Percentiles rank a stretch among this genome's conserved stretches.
Evolutionary conservation across 2,797 vertebrate genomes (phyloP).

Genomic region (Synaphobranchus kaupii): DNA sequence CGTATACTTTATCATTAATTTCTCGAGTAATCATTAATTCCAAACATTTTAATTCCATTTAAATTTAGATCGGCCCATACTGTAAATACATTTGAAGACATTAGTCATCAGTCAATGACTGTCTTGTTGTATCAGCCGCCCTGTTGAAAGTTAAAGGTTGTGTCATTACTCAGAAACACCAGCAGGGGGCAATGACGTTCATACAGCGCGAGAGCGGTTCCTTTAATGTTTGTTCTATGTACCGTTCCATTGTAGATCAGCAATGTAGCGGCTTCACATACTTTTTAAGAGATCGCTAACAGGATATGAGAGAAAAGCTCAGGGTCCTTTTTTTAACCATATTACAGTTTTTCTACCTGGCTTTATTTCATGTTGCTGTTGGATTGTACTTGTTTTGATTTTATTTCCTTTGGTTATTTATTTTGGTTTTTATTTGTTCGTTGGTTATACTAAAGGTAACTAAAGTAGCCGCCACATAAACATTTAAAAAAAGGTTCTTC

Average conservation of each 20-base stretch:
- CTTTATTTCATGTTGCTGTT: slow-evolving; percentile 53
- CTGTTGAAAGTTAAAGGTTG: background rate
- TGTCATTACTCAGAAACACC: background rate
- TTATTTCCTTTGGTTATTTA: slow-evolving; percentile 41
- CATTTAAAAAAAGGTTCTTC: slow-evolving; percentile 2
- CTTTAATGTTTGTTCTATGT: background rate
- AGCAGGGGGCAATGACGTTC: background rate
- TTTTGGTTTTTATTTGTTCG: slow-evolving; percentile 59
- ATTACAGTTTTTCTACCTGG: slow-evolving; percentile 17
- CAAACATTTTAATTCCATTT: background rate
- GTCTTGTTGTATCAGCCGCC: background rate
- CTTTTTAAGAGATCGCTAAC: slow-evolving; percentile 44
- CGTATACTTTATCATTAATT: background rate
- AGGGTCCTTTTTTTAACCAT: slow-evolving; percentile 28
- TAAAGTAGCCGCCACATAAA: slow-evolving; percentile 42
- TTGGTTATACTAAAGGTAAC: slow-evolving; percentile 41
- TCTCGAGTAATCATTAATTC: background rate
- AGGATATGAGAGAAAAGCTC: background rate
- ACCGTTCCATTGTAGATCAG: background rate
- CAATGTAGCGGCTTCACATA: slow-evolving; percentile 39
- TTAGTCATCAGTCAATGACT: background rate
- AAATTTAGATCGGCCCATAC: background rate
- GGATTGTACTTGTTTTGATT: slow-evolving; percentile 44
- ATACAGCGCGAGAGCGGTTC: background rate
- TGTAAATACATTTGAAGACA: background rate